Conservation (phyloP, 1,140 invertebrate genomes). For the Lucilia sericata region DNA sequence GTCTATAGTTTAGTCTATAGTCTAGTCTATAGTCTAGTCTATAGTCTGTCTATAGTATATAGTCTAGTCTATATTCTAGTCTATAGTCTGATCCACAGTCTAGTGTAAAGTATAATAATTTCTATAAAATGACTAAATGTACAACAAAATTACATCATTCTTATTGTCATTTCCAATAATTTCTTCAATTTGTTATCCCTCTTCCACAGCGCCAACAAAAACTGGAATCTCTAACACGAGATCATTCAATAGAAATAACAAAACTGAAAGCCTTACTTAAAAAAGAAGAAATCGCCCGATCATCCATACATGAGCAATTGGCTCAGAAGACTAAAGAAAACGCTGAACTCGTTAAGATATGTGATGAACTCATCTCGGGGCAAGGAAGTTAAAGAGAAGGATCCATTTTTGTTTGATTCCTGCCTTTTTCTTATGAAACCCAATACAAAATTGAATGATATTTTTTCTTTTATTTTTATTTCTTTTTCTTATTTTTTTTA, state of each 20-base stretch:
- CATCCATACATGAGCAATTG: constrained; percentile 75
- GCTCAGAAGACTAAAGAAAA: constrained; percentile 80
- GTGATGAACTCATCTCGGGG: constrained; percentile 80
- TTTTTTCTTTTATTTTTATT: constrained; percentile 32
- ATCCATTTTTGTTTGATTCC: constrained; percentile 33
- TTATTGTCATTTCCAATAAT: too few relatives aligned
- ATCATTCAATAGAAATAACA: constrained; percentile 77
- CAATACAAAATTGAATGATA: constrained; percentile 26
- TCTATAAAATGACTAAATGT: too few relatives aligned
- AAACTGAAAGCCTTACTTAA: constrained; percentile 81
- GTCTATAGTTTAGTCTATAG: too few relatives aligned
- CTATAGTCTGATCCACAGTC: too few relatives aligned
- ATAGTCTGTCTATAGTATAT: too few relatives aligned
- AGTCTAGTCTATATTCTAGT: too few relatives aligned
- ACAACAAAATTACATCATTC: too few relatives aligned
- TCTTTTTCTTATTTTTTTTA: too few relatives aligned
- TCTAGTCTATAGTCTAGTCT: too few relatives aligned
- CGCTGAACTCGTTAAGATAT: constrained; percentile 79
- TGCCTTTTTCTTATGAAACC: background rate
- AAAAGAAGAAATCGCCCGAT: constrained; percentile 79
- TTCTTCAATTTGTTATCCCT: background rate
- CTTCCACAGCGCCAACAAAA: constrained; percentile 77
- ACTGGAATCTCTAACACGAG: constrained; percentile 75
- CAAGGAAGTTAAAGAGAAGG: constrained; percentile 62
- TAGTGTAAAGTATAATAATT: too few relatives aligned